Evolutionary conservation across 2,888 invertebrate genomes (phyloP).

Genomic region (Drosophila trichaetosa): DNA sequence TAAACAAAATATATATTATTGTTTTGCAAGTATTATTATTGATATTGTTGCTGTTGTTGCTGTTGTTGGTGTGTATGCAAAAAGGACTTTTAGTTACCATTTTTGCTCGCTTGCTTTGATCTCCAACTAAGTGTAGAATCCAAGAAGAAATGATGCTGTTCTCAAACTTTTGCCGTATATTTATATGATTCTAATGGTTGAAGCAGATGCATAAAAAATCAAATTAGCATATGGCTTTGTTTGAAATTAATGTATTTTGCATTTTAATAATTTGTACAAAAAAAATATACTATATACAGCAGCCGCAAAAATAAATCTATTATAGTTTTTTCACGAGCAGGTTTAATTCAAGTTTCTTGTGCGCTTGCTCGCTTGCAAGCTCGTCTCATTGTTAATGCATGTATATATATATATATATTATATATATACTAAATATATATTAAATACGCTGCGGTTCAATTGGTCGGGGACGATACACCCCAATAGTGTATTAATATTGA

Average conservation of each 20-base stretch:
- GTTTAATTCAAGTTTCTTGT: constrained; percentile 66
- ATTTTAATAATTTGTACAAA: constrained; percentile 45
- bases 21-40: not conserved
- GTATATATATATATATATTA: not conserved
- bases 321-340: constrained; percentile 76
- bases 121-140: constrained; percentile 73
- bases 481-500: constrained; percentile 38
- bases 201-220: constrained; percentile 54
- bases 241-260: constrained; percentile 76
- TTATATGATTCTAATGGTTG: constrained; percentile 79
- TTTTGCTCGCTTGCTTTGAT: constrained; percentile 64
- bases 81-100: constrained; percentile 68
- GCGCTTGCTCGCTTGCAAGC: constrained; percentile 1
- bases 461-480: constrained; percentile 15
- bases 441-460: constrained; percentile 24
- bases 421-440: not conserved
- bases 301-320: constrained; percentile 67
- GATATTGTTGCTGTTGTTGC: not conserved
- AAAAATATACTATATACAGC: constrained; percentile 45
- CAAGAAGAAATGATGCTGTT: constrained; percentile 79
- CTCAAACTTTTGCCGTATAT: constrained; percentile 56
- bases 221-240: constrained; percentile 70
- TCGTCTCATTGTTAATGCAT: constrained; percentile 14
- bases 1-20: not conserved
- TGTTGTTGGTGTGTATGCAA: not conserved